Evolutionary conservation across 2,113 vertebrate genomes (phyloP).

Genomic region (Carassius gibelio): DNA sequence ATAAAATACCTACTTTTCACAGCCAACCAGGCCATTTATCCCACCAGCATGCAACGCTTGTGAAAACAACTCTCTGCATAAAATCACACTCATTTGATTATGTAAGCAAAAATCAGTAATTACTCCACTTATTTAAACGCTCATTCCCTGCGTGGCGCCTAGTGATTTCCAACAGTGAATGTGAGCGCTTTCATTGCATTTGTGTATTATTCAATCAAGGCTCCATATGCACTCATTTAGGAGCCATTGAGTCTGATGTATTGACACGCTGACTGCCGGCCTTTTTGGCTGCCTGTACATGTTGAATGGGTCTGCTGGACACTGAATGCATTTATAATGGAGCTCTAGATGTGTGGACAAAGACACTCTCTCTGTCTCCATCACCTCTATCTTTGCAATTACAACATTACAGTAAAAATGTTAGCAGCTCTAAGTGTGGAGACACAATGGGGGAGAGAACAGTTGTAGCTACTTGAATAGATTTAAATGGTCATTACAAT

Average conservation of each 20-base stretch:
- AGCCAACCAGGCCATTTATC: slow-evolving; percentile 11
- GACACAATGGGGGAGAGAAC: neutral
- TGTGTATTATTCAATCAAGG: slow-evolving; percentile 32
- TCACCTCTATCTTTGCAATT: slow-evolving; percentile 6
- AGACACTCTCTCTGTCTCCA: slow-evolving; percentile 10
- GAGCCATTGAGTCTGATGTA: slow-evolving; percentile 6
- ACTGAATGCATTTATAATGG: slow-evolving; percentile 29
- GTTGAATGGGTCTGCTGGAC: slow-evolving; percentile 15
- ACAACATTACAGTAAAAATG: slow-evolving; percentile 24
- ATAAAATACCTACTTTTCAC: slow-evolving; percentile 24
- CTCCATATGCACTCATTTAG: slow-evolving; percentile 26
- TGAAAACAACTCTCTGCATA: slow-evolving; percentile 29
- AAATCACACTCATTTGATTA: slow-evolving; percentile 45
- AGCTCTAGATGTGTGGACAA: slow-evolving; percentile 19
- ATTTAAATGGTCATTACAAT: neutral
- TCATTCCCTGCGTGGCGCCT: neutral
- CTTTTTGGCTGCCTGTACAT: neutral
- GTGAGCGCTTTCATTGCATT: slow-evolving; percentile 10
- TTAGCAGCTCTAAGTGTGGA: neutral
- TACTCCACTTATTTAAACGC: neutral
- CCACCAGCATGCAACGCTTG: slow-evolving; percentile 6
- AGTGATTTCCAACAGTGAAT: slow-evolving; percentile 9
- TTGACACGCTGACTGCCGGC: neutral
- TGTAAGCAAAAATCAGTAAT: slow-evolving; percentile 13
- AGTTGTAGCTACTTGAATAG: neutral